Percentiles rank a stretch among this genome's conserved stretches.
These are phyloP conservation scores for Megastigmus dorsalis DNA, from an alignment of 2,888 invertebrate species.

Conservation along the genomic window DNA sequence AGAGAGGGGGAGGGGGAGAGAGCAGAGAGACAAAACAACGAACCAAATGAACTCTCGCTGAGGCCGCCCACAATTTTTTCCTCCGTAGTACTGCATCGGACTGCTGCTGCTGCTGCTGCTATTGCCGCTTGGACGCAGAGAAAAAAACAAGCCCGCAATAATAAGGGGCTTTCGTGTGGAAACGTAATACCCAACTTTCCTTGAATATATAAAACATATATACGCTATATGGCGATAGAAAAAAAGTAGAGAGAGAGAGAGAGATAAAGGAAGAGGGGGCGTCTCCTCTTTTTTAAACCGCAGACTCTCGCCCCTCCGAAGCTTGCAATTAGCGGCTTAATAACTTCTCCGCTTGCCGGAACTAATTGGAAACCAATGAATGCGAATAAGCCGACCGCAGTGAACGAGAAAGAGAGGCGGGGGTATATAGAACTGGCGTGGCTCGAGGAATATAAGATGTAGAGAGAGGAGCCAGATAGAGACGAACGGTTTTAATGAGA, in stretches of 20 bases:
- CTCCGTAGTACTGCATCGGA: background rate
- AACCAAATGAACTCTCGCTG: constrained; percentile 24
- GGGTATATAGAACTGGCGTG: no score
- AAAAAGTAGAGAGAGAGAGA: background rate
- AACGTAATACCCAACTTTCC: constrained; percentile 29
- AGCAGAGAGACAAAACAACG: background rate
- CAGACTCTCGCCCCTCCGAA: background rate
- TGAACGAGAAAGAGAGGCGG: constrained; percentile 3
- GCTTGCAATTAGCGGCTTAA: constrained; percentile 68
- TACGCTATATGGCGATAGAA: background rate
- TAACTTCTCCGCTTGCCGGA: constrained; percentile 67
- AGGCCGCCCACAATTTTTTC: background rate
- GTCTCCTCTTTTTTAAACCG: constrained; percentile 3
- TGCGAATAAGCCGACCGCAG: constrained; percentile 63
- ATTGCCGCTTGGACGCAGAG: no score
- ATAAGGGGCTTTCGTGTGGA: constrained; percentile 9
- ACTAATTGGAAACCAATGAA: constrained; percentile 72
- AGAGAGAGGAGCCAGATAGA: background rate
- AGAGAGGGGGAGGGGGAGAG: no score
- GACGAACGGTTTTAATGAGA: no score
- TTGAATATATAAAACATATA: background rate
- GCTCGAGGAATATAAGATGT: constrained; percentile 9
- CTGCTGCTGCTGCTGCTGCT: background rate
- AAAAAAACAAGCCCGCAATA: background rate
- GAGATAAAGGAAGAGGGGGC: background rate